Percentiles rank a stretch among this genome's conserved stretches.
These are phyloP conservation scores for Pammene fasciana DNA, from an alignment of 2,888 invertebrate genomes.

Conservation along the genomic window DNA sequence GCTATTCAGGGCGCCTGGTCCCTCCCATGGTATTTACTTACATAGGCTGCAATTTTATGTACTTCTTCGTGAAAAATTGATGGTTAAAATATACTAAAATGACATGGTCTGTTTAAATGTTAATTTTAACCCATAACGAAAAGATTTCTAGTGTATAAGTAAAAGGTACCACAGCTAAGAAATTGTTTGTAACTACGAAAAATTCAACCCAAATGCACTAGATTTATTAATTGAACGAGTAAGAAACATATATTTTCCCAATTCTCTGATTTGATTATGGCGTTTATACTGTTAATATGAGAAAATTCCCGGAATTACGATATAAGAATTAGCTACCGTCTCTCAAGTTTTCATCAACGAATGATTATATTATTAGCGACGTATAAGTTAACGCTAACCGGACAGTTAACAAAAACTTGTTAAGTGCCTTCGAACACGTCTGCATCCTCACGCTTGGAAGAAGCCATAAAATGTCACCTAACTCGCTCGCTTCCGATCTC, in stretches of 20 bases:
- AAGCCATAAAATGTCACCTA: constrained; percentile 62
- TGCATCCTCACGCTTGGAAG: constrained; percentile 48
- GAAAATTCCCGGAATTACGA: not conserved
- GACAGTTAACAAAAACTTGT: constrained; percentile 51
- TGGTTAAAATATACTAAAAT: too few species aligned
- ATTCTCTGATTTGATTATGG: too few species aligned
- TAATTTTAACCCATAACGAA: too few species aligned
- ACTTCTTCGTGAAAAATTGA: not conserved
- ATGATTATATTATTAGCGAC: constrained; percentile 41
- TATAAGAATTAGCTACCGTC: not conserved
- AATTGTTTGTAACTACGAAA: too few species aligned
- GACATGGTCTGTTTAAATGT: too few species aligned
- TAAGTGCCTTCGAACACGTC: constrained; percentile 53
- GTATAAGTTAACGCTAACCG: constrained; percentile 38
- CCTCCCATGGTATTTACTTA: constrained; percentile 55
- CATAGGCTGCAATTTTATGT: constrained; percentile 41
- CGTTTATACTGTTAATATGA: not conserved
- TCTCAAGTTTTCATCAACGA: constrained; percentile 20
- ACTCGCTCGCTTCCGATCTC: constrained; percentile 45
- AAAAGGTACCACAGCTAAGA: too few species aligned
- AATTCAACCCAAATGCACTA: too few species aligned
- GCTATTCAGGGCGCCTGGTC: constrained; percentile 58
- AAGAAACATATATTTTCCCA: too few species aligned
- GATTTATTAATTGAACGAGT: too few species aligned
- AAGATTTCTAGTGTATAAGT: too few species aligned